Conservation (phyloP, 2,888 invertebrate species). For the Hedychridium roseum region DNA sequence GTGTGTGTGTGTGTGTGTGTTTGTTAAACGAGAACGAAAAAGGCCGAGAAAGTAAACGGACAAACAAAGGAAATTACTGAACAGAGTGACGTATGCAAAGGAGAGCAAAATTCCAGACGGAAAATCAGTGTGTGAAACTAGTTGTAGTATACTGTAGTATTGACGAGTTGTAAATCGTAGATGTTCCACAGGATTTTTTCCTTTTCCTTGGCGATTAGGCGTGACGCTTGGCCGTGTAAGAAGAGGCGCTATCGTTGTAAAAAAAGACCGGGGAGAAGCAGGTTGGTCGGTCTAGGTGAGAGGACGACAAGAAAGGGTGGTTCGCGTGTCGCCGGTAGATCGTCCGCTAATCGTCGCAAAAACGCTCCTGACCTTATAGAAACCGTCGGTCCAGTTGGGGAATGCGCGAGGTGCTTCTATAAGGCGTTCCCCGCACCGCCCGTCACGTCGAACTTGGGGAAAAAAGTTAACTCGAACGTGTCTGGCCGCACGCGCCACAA, state of each 20-base stretch:
- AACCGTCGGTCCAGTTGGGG: conserved; percentile 47
- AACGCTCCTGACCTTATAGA: conserved; percentile 42
- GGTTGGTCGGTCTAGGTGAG: not conserved
- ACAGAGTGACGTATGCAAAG: no score
- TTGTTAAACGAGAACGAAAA: no score
- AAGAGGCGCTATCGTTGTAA: not conserved
- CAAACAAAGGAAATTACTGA: no score
- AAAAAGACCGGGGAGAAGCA: not conserved
- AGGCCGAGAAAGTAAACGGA: no score
- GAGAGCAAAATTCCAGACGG: not conserved
- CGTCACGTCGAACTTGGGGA: conserved; percentile 7
- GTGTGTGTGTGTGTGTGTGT: no score
- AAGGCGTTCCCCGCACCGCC: conserved; percentile 6
- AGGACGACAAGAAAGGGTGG: not conserved
- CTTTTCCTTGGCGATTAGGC: no score
- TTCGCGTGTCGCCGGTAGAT: conserved; percentile 29
- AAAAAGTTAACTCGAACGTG: conserved; percentile 23
- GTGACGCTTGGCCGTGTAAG: no score
- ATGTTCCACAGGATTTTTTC: no score
- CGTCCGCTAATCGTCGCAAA: conserved; percentile 32
- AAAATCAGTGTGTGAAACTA: not conserved
- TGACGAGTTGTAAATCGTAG: no score
- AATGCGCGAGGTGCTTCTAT: conserved; percentile 28
- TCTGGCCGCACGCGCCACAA: conserved; percentile 16
- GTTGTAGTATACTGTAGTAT: no score